Base-by-base conservation (phyloP, 1,140 invertebrate species). In the Drosophila ficusphila region DNA sequence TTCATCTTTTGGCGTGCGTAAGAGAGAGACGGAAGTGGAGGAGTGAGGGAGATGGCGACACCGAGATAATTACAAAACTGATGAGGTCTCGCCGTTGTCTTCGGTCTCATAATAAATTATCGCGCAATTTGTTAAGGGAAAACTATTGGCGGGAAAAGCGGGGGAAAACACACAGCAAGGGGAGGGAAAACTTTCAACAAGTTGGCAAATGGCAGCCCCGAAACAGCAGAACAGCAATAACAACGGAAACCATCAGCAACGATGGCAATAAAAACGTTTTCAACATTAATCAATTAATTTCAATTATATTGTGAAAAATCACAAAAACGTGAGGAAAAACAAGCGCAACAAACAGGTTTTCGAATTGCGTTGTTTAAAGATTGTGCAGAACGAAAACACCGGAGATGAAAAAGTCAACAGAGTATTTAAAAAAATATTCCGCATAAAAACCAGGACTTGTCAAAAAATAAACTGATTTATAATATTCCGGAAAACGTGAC, bases 251-350 rank as follows among this genome's bases (percentile, higher is more conserved):
- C 52, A 44, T 14, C 36, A 38, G 36, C 33, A 34, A 44, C 19
- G 27, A n/a, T 14, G 31, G 57, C 75, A 78, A 78, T 78, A 78
- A 79, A 73, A 78, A 51, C 38, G 68, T 72, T 72, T 72, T 38
- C 67, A 72, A 52, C 76, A 57, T 74, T 74, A 79, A 79, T 79
- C 76, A 79, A 79, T 79, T 78, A 78, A 67, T 73, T 78, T 73
- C 75, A 78, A 78, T 78, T 79, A 78, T 74, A 79, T 79, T 73
- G 69, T 69, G 76, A 56, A 79, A 65, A 79, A 79, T 79, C 76
- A 79, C 69, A 78, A 72, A 78, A 78, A 78, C 75, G 75, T 78
- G 75, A 67, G 31, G 53, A 78, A 48, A 71, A 47, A 58, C 47
- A 53, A 76, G 46, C 42, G 47, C n/a, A 36, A 27, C 49, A 54